Evolutionary conservation across 2,888 invertebrate species (phyloP), one percentile per base, ranked within the genome.

Genomic region (Caenorhabditis becei): DNA sequence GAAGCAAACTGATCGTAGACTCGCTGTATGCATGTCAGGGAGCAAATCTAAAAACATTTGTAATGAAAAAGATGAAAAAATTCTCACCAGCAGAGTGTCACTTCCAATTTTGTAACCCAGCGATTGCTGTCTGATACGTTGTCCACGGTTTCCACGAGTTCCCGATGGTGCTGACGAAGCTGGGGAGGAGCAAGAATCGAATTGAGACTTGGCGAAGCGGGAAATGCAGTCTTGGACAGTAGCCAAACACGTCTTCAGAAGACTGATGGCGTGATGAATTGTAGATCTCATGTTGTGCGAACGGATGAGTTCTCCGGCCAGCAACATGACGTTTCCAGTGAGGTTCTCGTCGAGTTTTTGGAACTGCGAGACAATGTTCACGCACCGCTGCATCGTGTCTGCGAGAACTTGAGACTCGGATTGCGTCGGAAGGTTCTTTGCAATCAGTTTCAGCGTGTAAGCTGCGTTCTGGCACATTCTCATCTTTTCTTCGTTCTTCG

Each of bases 391-490:
- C 86, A 89, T 83, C 0, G 87, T 87, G 16, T 84, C 82, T 2
- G 83, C 79, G 16, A 89, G 83, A 23, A 86, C 84, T 28, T 51
- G 58, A 11, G 84, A 85, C 54, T 84, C 84, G 0, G 86, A 84
- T 32, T 84, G 80, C 0, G 82, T 54, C 10, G 83, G 83, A 18
- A 89, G 58, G 24, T 87, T 69, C 70, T 88, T 88, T 5, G 88
- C 89, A 44, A 89, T 83, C 24, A 89, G 75, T 54, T 88, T 88
- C 53, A 89, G 74, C 49, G 84, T 87, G 83, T 85, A 89, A 5
- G 89, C 87, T 1, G 89, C 87, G 51, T 86, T 87, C 78, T 89
- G 88, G 63, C 89, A 89, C 61, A 72, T 78, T 37, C 80, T 49
- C 71, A 81, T 80, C 79, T 79, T 83, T n/a, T 86, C 84, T 28